A percentile compares a stretch with the other conserved stretches of the same genome.
Conservation (phyloP, 2,888 invertebrate genomes). For the Gryllus longicercus region DNA sequence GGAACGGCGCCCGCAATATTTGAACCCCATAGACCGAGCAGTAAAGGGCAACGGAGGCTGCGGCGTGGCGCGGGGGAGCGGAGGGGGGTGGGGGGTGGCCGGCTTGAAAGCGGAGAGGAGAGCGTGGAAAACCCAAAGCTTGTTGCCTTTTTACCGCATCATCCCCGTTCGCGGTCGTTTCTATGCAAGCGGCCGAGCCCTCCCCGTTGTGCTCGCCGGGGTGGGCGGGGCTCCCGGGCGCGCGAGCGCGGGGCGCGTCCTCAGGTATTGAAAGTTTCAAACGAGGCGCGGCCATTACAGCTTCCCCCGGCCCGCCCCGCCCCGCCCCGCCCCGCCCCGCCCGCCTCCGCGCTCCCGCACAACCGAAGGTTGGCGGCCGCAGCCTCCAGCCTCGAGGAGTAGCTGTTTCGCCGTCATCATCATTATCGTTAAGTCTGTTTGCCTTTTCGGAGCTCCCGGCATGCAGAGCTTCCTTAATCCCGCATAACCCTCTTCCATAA, state of each 20-base stretch:
- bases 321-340: too few relatives aligned
- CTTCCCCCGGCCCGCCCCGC: too few relatives aligned
- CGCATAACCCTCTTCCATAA: constrained; percentile 1
- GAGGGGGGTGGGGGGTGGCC: not conserved
- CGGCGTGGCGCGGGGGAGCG: not conserved
- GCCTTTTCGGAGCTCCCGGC: not conserved
- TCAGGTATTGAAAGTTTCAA: constrained; percentile 17
- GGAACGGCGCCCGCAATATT: not conserved
- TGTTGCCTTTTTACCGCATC: constrained; percentile 8
- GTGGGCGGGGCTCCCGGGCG: too few relatives aligned
- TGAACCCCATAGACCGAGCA: not conserved
- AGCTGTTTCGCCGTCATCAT: not conserved
- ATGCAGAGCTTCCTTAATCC: not conserved
- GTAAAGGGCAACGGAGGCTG: not conserved
- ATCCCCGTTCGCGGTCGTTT: not conserved
- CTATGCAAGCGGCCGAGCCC: not conserved
- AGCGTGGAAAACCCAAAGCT: not conserved
- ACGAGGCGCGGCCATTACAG: not conserved
- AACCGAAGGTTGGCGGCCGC: too few relatives aligned
- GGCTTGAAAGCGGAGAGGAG: too few relatives aligned
- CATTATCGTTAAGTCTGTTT: constrained; percentile 17
- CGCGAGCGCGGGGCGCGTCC: not conserved
- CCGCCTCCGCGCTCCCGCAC: not conserved
- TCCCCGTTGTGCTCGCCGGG: not conserved
- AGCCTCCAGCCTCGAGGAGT: too few relatives aligned